Evolutionary conservation across 2,797 vertebrate genomes (phyloP).

Genomic region (Poliocrania exsul): DNA sequence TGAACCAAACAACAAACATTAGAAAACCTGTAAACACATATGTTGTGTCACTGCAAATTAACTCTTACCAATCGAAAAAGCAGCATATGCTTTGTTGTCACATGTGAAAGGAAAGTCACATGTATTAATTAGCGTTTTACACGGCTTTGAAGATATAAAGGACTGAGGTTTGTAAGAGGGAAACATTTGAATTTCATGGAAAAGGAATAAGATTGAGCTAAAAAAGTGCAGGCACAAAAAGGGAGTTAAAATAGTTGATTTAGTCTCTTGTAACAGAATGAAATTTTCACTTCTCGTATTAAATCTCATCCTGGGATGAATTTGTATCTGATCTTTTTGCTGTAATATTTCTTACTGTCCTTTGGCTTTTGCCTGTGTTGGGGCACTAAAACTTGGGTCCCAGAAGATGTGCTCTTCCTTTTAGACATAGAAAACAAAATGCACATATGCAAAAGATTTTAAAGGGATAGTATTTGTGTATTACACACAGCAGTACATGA

Average conservation of each 20-base stretch:
- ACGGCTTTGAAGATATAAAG: conserved; percentile 35
- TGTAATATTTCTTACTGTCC: not conserved
- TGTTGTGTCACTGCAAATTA: conserved; percentile 70
- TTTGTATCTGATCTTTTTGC: not conserved
- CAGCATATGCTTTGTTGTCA: conserved; percentile 64
- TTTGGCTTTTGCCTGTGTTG: not conserved
- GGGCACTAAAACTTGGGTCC: not conserved
- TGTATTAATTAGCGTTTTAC: conserved; percentile 60
- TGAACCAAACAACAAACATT: conserved; percentile 43
- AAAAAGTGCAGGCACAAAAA: conserved; percentile 12
- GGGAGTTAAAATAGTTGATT: conserved; percentile 14
- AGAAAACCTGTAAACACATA: conserved; percentile 53
- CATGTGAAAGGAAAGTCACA: conserved; percentile 52
- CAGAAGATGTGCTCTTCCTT: not conserved
- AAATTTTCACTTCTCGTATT: not conserved
- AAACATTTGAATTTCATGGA: conserved; percentile 35
- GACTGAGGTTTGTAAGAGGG: not conserved
- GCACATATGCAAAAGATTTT: not conserved
- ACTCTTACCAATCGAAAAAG: conserved; percentile 60
- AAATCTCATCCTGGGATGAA: not conserved
- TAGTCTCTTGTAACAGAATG: not conserved
- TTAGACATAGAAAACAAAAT: not conserved
- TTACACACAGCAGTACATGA: no score
- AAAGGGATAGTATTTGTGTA: not conserved
- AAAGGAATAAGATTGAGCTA: conserved; percentile 34